Base-by-base conservation (phyloP, 2,113 vertebrate species). In the Natator depressus region DNA sequence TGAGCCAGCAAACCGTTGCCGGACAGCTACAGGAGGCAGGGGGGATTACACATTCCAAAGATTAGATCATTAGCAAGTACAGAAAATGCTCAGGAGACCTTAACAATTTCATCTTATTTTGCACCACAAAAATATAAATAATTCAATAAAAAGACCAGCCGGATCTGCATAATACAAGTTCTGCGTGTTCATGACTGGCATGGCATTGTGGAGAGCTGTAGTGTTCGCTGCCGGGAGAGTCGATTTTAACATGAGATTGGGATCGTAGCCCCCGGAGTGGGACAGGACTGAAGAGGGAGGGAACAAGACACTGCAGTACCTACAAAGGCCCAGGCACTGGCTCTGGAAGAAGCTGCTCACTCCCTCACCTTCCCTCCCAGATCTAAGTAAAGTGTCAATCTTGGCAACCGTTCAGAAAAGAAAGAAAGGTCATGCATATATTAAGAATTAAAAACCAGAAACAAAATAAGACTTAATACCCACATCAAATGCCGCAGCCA, bases 221-320 rank as follows among this genome's bases (percentile, higher is more conserved):
- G 1, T 12, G 69, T 38, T 51, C 51, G 2, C 0, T 0, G 1
- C 85, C 38, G 1, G 3, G 31, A 0, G 1, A 6, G 69, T 17
- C 0, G 2, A 75, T 0, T 22, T 80, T 35, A 11, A 20, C 1
- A 31, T 11, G 31, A 10, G 53, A 31, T 11, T 3, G 79, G 49
- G 31, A 14, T 53, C 4, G n/a, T 31, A 38, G 35, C 25, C 12
- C 51, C 11, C 16, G 22, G 49, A 47, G 46, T 35, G 31, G 31
- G 49, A 35, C 29, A 19, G 29, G 49, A 51, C 22, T 42, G 75
- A 7, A 27, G 46, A 27, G 75, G 19, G 24, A 46, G 72, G 75
- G 38, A 76, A 17, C 24, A 25, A 22, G 13, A 19, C 17, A 47
- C 49, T 20, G n/a, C 51, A 10, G 27, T 0, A 2, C 3, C 14